Conservation (phyloP, 2,888 invertebrate species). For the Caenorhabditis sp. region DNA sequence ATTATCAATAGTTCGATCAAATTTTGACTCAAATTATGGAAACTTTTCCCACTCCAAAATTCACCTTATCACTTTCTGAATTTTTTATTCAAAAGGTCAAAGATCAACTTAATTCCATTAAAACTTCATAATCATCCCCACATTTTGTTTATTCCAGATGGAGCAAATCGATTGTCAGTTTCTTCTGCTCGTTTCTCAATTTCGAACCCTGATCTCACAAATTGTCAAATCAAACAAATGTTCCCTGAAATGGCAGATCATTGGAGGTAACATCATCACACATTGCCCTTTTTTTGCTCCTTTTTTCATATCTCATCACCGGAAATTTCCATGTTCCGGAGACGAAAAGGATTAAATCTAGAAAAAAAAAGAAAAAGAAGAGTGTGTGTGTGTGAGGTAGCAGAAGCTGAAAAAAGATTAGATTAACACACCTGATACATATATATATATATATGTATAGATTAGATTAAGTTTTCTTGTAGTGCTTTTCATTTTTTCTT, state of each 20-base stretch:
- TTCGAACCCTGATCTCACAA: conserved; percentile 67
- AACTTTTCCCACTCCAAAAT: no score
- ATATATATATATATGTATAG: neutral
- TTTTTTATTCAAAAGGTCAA: no score
- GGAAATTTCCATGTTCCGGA: conserved; percentile 8
- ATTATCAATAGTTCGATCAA: no score
- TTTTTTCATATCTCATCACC: neutral
- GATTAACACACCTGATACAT: neutral
- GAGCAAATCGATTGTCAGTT: conserved; percentile 16
- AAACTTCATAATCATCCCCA: no score
- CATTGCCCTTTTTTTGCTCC: neutral
- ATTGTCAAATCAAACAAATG: conserved; percentile 61
- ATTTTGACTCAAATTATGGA: no score
- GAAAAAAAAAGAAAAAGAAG: neutral
- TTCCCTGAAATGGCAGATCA: conserved; percentile 68
- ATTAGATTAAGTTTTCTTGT: conserved; percentile 1
- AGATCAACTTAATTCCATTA: no score
- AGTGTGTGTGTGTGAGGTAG: neutral
- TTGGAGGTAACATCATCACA: conserved; percentile 59
- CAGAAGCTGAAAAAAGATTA: neutral
- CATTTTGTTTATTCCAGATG: neutral
- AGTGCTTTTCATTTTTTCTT: neutral
- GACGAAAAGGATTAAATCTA: conserved; percentile 3
- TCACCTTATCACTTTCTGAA: no score
- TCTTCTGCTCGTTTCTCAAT: conserved; percentile 53